Evolutionary conservation across 1,140 invertebrate genomes (phyloP), one percentile per base, ranked within the genome.

Genomic region (Drosophila persimilis): DNA sequence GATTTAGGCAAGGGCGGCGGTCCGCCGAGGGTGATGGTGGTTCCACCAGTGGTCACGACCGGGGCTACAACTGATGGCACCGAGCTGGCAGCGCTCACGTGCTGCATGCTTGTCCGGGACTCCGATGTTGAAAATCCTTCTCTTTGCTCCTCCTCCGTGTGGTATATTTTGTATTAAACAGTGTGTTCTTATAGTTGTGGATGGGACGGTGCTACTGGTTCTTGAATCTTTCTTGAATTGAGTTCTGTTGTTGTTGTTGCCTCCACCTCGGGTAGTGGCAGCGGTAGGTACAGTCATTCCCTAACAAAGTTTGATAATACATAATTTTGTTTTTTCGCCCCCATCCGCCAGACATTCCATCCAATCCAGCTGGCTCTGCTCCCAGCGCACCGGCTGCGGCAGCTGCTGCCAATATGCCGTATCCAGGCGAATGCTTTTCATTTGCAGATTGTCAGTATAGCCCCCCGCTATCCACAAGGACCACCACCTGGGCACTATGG

Each of bases 31-130:
- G 75, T 83, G 54, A 88, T 88, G 93, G 93, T 43, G 93, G 94
- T 89, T 94, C 91, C 7, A 95, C 94, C 95, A 96, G 83, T 88
- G 76, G 83, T 88, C 67, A 95, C 90, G 62, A 95, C 90, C 64
- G 83, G 83, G 65, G 83, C 65, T 63, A 88, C 84, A 60, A 89
- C 84, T 57, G 83, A 88, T 76, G 83, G 83, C 58, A 78, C 89
- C 66, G 84, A 77, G 62, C 77, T 81, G 51, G 90, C 84, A 74
- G 90, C 73, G 73, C 75, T 90, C 62, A 89, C 85, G 78, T 91
- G 90, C 78, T 91, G 88, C 84, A 91, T 90, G 69, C 66, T 70
- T 70, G 66, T 70, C 44, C 69, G 51, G 53, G 46, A 45, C 48
- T 50, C 66, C 64, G 26, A 63, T 39, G 11, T 39, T 13, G 4